These are phyloP conservation scores for Amiota minor DNA, from an alignment of 2,888 invertebrate genomes.

Conservation along the genomic window DNA sequence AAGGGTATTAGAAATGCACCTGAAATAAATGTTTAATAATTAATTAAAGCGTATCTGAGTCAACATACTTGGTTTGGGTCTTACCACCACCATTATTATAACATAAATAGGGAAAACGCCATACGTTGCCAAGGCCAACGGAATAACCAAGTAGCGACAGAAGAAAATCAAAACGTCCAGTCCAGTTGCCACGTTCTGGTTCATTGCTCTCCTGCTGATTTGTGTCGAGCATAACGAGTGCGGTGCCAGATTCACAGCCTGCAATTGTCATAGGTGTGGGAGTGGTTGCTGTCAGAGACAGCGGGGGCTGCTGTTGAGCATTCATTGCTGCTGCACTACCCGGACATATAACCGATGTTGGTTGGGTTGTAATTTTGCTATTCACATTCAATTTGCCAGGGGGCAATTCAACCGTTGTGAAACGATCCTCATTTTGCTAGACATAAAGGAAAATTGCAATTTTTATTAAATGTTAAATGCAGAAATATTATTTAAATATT, in stretches of 20 bases:
- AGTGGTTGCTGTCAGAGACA: slow-evolving; percentile 50
- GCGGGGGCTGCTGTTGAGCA: slow-evolving; percentile 11
- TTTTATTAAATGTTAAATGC: neutral
- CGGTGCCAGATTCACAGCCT: slow-evolving; percentile 69
- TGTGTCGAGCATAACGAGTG: slow-evolving; percentile 63
- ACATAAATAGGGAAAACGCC: slow-evolving; percentile 84
- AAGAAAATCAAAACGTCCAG: slow-evolving; percentile 83
- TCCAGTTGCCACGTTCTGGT: slow-evolving; percentile 82
- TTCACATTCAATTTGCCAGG: slow-evolving; percentile 40
- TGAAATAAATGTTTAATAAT: slow-evolving; percentile 57
- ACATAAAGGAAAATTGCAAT: neutral
- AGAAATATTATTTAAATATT: neutral
- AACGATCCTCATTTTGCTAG: slow-evolving; percentile 68
- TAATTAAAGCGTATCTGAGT: neutral
- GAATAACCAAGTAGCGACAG: slow-evolving; percentile 82
- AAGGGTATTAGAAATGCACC: slow-evolving; percentile 90
- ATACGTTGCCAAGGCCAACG: slow-evolving; percentile 83
- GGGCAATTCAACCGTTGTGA: slow-evolving; percentile 58
- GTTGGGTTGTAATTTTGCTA: neutral
- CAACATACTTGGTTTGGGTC: slow-evolving; percentile 40
- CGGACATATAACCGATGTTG: slow-evolving; percentile 48
- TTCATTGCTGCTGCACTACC: slow-evolving; percentile 47
- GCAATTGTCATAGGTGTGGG: slow-evolving; percentile 61
- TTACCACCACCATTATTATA: slow-evolving; percentile 84
- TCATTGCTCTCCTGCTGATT: slow-evolving; percentile 44